phyloP scores from a whole-genome alignment of 2,888 invertebrate species.

The Drosophila hamatofila region DNA sequence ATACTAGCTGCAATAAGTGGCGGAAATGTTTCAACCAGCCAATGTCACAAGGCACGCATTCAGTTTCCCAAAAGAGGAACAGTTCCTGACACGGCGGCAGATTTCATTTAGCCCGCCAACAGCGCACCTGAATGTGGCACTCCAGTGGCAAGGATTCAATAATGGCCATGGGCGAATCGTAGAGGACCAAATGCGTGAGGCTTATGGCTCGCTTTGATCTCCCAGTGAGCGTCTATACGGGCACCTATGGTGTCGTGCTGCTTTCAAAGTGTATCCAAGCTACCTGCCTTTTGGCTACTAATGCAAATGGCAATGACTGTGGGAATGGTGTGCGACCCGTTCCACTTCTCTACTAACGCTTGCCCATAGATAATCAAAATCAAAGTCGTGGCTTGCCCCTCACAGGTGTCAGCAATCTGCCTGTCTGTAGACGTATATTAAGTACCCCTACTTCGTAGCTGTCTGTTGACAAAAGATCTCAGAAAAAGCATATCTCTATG shows the following conservation, averaged over 20 bases:
- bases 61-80: slow-evolving; percentile 41
- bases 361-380: background rate
- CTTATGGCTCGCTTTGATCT: slow-evolving; percentile 83
- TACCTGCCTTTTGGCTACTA: background rate
- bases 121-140: slow-evolving; percentile 85
- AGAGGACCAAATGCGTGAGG: slow-evolving; percentile 86
- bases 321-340: too few relatives aligned
- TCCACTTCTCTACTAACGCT: background rate
- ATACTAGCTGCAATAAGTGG: slow-evolving; percentile 62
- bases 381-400: background rate
- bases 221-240: slow-evolving; percentile 86
- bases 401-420: background rate
- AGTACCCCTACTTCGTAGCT: background rate
- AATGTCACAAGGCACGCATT: background rate
- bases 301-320: background rate
- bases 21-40: slow-evolving; percentile 69
- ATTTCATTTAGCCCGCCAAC: slow-evolving; percentile 86
- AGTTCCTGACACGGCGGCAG: slow-evolving; percentile 85
- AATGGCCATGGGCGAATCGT: slow-evolving; percentile 87
- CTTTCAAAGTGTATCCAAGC: background rate
- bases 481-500: background rate
- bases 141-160: slow-evolving; percentile 86
- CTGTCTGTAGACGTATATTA: background rate
- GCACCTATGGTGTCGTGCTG: slow-evolving; percentile 85
- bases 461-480: background rate